These are phyloP conservation scores for Tineola bisselliella DNA, from an alignment of 2,888 invertebrate genomes.

Conservation along the genomic window DNA sequence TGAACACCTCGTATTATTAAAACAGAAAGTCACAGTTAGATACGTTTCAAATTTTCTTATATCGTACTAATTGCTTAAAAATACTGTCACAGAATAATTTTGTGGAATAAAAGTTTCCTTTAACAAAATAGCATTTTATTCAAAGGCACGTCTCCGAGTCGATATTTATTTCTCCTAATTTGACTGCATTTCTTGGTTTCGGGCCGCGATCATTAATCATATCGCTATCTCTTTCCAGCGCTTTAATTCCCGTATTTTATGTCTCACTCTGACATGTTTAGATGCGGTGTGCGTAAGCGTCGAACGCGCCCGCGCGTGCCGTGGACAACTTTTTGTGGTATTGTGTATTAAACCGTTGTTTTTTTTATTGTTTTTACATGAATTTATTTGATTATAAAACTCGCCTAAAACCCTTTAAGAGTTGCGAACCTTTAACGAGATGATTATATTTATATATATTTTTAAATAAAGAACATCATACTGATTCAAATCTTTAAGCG, in stretches of 20 bases:
- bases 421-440: neutral
- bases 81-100: too few relatives aligned
- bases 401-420: neutral
- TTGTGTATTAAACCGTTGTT: neutral
- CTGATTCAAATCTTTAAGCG: too few relatives aligned
- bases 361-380: neutral
- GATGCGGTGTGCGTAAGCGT: constrained; percentile 46
- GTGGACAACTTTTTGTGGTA: constrained; percentile 32
- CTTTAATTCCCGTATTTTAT: constrained; percentile 17
- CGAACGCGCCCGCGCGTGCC: constrained; percentile 51
- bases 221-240: constrained; percentile 28
- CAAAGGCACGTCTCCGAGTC: constrained; percentile 17
- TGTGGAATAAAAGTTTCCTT: neutral
- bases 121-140: constrained; percentile 1
- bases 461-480: too few relatives aligned
- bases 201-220: constrained; percentile 49
- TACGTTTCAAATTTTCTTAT: too few relatives aligned
- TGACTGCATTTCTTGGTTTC: constrained; percentile 55
- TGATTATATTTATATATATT: too few relatives aligned
- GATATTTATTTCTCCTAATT: constrained; percentile 61
- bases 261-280: constrained; percentile 35
- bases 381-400: constrained; percentile 2
- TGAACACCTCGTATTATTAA: too few relatives aligned
- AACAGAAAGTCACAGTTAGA: too few relatives aligned
- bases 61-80: too few relatives aligned